These are phyloP conservation scores for Trypoxylus dichotomus DNA, from an alignment of 1,140 invertebrate genomes.

Conservation along the genomic window DNA sequence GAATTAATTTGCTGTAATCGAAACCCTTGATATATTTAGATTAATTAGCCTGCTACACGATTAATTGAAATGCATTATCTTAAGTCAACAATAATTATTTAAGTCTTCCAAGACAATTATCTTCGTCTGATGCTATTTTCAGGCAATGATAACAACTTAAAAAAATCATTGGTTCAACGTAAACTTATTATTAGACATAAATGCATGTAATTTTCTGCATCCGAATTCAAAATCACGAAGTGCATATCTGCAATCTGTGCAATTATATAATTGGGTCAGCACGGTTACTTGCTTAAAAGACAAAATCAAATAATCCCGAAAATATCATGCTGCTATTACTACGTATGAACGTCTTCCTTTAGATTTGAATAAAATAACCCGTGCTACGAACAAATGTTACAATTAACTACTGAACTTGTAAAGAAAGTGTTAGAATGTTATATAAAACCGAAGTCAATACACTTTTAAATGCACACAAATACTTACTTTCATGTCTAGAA, in stretches of 20 bases:
- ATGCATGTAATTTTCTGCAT: no score
- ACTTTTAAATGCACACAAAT: neutral
- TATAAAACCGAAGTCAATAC: conserved; percentile 9
- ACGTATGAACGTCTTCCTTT: neutral
- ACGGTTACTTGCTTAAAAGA: neutral
- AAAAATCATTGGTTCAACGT: neutral
- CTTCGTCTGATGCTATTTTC: neutral
- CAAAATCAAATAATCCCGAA: neutral
- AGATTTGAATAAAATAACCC: neutral
- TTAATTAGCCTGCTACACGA: no score
- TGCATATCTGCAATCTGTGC: neutral
- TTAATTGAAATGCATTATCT: neutral
- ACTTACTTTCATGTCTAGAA: conserved; percentile 24
- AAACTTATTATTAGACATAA: neutral
- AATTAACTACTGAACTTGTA: neutral
- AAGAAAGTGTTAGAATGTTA: conserved; percentile 7
- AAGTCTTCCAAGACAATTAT: neutral
- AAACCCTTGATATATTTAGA: no score
- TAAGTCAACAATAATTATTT: neutral
- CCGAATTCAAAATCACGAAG: neutral
- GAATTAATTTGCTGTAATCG: no score
- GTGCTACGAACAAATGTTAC: neutral
- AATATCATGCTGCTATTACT: no score
- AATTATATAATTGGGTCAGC: conserved; percentile 5
- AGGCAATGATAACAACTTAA: neutral